Conservation (phyloP, 2,797 vertebrate species). For the Cygnus olor region DNA sequence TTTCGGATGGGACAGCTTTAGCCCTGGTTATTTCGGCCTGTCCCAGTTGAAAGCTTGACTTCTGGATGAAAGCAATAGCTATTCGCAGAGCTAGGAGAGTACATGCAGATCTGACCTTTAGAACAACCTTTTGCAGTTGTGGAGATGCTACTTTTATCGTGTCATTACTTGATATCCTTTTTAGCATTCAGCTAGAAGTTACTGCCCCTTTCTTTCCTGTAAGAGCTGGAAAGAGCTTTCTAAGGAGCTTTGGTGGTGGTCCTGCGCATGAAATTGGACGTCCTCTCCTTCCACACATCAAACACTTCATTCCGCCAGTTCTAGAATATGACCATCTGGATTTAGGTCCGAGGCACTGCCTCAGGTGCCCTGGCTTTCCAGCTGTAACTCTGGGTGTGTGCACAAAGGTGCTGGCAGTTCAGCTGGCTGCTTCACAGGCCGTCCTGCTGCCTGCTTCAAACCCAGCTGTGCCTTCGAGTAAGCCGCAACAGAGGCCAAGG, state of each 20-base stretch:
- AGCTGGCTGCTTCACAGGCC: neutral
- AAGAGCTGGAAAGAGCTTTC: neutral
- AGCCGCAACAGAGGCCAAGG: neutral
- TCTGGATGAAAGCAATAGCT: constrained; percentile 15
- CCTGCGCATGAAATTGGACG: neutral
- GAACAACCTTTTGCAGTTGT: neutral
- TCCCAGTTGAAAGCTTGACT: constrained; percentile 11
- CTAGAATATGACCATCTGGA: neutral
- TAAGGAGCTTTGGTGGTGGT: neutral
- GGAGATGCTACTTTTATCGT: neutral
- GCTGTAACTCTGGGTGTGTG: neutral
- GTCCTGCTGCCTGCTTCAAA: neutral
- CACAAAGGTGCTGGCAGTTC: neutral
- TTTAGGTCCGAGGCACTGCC: neutral
- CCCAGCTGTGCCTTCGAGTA: neutral
- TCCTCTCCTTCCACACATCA: neutral
- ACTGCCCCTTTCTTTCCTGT: neutral
- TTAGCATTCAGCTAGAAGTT: neutral
- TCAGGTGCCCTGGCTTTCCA: neutral
- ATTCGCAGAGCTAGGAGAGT: neutral
- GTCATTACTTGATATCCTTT: neutral
- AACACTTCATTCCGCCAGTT: neutral
- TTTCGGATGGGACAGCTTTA: neutral
- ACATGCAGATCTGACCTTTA: constrained; percentile 33
- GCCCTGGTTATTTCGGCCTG: neutral